phyloP scores from a whole-genome alignment of 1,140 invertebrate genomes.

The Drosophila murphyi region DNA sequence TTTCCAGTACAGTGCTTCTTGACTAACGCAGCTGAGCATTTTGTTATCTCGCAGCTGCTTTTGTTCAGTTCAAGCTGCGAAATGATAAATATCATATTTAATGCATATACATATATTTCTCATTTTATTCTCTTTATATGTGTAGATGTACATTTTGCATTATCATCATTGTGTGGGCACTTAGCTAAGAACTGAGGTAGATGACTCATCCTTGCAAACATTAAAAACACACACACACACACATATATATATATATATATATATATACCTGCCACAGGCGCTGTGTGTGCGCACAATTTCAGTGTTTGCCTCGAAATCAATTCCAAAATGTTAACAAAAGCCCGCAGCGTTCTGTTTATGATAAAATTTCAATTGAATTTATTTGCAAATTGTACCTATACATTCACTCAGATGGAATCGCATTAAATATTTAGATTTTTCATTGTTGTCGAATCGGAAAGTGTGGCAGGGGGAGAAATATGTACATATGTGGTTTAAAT shows the following conservation, averaged over 20 bases:
- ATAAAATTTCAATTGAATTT: slow-evolving; percentile 72
- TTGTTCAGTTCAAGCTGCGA: not conserved
- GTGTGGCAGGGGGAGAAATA: not conserved
- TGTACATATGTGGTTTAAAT: not conserved
- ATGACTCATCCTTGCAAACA: slow-evolving; percentile 37
- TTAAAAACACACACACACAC: not conserved
- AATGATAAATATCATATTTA: slow-evolving; percentile 3
- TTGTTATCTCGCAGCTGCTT: slow-evolving; percentile 1
- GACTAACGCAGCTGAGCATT: not conserved
- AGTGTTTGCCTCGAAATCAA: slow-evolving; percentile 60
- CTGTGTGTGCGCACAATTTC: slow-evolving; percentile 30
- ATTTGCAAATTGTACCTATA: slow-evolving; percentile 56
- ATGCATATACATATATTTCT: not conserved
- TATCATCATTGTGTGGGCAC: slow-evolving; percentile 37
- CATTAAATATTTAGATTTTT: slow-evolving; percentile 79
- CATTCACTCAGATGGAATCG: slow-evolving; percentile 56
- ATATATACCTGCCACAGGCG: not conserved
- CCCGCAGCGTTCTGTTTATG: slow-evolving; percentile 70
- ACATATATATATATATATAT: not conserved
- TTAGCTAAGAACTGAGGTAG: slow-evolving; percentile 16
- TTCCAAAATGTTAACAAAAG: slow-evolving; percentile 70
- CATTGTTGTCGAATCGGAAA: slow-evolving; percentile 3
- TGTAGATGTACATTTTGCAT: slow-evolving; percentile 18
- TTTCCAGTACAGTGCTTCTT: not conserved
- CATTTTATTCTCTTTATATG: slow-evolving; percentile 9